Evolutionary conservation across 2,113 vertebrate species (phyloP), one percentile per base, ranked within the genome.

Genomic region (Chaenocephalus aceratus): DNA sequence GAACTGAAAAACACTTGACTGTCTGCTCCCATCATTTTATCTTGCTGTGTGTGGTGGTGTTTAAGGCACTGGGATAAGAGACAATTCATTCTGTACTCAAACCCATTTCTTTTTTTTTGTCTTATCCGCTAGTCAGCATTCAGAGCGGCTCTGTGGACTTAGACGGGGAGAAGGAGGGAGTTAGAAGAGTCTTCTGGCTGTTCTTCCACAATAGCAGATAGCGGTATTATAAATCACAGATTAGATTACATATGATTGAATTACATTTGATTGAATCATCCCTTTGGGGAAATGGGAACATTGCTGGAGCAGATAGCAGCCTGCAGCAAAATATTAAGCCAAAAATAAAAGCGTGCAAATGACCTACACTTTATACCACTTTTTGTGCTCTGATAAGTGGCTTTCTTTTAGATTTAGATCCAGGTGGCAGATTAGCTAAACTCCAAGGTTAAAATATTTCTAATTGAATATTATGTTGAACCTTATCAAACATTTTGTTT

Each of bases 1-100:
- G 77, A 87, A 77, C 75, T 88, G 59, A 80, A 90, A 41, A 88
- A 91, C 89, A 91, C 86, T 91, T 86, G 80, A 86, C 85, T 86
- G 85, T 90, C 85, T 89, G 88, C 90, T 91, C 82, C 72, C 84
- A 82, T 83, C 84, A 82, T 68, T 83, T 80, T 77, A 63, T 46
- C 54, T 75, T 5, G 16, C 82, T 64, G 11, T 70, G 72, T 48
- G 72, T 84, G 72, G 72, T 54, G 72, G 53, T 3, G 51, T 83
- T 86, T 60, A 72, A 72, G 65, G 49, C 66, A n/a, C 68, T 77
- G 62, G 45, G 67, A 65, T 57, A 83, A 36, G 64, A 66, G 46
- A 53, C 60, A 57, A 41, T 77, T 82, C 72, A 75, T 87, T 87
- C 73, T 79, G 84, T 76, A 89, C 84, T 90, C 89, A 80, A 85